phyloP scores from a whole-genome alignment of 1,140 invertebrate genomes.

The Ericerus pela region DNA sequence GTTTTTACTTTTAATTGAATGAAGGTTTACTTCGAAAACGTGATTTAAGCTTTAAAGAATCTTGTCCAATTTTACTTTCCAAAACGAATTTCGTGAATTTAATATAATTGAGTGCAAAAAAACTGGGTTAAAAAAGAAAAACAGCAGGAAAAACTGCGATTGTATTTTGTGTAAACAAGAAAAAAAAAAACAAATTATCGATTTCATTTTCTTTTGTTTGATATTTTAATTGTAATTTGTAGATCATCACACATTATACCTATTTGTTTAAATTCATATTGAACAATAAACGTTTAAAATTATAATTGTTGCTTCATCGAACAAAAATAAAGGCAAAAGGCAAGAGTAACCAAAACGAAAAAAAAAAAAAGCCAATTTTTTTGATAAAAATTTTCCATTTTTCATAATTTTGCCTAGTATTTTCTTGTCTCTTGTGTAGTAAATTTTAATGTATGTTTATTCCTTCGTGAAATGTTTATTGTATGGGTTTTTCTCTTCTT shows the following conservation, averaged over 20 bases:
- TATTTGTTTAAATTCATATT: constrained; percentile 11
- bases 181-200: constrained; percentile 4
- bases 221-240: constrained; percentile 12
- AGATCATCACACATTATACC: constrained; percentile 5
- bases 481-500: too few relatives aligned
- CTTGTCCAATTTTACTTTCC: not conserved
- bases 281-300: constrained; percentile 12
- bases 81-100: not conserved
- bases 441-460: too few relatives aligned
- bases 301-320: constrained; percentile 5
- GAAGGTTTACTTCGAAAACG: constrained; percentile 8
- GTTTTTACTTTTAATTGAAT: constrained; percentile 11
- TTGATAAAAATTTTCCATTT: too few relatives aligned
- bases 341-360: too few relatives aligned
- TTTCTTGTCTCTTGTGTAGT: too few relatives aligned
- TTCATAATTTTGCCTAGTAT: too few relatives aligned
- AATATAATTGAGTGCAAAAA: not conserved
- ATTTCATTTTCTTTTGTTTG: constrained; percentile 4
- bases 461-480: too few relatives aligned
- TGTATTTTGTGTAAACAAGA: constrained; percentile 1
- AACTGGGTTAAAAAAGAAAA: not conserved
- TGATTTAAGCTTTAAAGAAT: constrained; percentile 9
- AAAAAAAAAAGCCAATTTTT: too few relatives aligned
- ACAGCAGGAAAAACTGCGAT: constrained; percentile 3
- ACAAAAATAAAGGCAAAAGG: too few relatives aligned